phyloP scores from a whole-genome alignment of 2,888 invertebrate species.

The Apomyelois bistriatella region DNA sequence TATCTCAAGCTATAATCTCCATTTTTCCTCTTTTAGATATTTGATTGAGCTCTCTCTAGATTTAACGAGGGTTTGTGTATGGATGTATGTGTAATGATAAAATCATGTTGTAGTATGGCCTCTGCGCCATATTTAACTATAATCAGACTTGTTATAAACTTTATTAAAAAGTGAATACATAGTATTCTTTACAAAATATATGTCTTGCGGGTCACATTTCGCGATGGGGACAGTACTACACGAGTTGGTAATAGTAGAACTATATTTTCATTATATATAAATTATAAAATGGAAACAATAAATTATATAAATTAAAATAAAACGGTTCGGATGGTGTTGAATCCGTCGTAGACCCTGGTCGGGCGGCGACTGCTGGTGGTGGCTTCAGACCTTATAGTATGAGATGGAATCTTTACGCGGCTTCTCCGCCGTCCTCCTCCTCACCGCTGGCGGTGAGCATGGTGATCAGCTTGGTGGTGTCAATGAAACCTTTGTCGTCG shows the following conservation, averaged over 20 bases:
- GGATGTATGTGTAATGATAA: constrained; percentile 54
- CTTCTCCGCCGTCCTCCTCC: constrained; percentile 85
- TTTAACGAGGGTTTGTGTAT: neutral
- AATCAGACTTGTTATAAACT: constrained; percentile 65
- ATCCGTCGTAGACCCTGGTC: constrained; percentile 50
- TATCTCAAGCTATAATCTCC: too few species aligned
- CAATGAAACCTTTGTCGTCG: constrained; percentile 94
- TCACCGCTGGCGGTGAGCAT: constrained; percentile 93
- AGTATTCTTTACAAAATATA: constrained; percentile 51
- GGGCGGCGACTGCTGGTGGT: constrained; percentile 36
- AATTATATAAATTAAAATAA: constrained; percentile 70
- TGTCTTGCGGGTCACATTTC: constrained; percentile 19
- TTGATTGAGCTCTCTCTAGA: too few species aligned
- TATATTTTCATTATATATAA: constrained; percentile 77
- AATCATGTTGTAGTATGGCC: constrained; percentile 49
- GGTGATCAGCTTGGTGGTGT: constrained; percentile 91
- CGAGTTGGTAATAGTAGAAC: constrained; percentile 69
- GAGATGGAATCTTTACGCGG: constrained; percentile 54
- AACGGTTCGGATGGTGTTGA: constrained; percentile 62
- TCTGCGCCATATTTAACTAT: constrained; percentile 48
- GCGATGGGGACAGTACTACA: constrained; percentile 53
- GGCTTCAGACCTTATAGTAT: constrained; percentile 24
- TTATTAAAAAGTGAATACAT: constrained; percentile 71
- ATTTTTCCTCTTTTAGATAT: too few species aligned
- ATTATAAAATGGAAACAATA: constrained; percentile 78